Base-by-base conservation (phyloP, 1,140 invertebrate genomes). In the Nasonia giraulti region DNA sequence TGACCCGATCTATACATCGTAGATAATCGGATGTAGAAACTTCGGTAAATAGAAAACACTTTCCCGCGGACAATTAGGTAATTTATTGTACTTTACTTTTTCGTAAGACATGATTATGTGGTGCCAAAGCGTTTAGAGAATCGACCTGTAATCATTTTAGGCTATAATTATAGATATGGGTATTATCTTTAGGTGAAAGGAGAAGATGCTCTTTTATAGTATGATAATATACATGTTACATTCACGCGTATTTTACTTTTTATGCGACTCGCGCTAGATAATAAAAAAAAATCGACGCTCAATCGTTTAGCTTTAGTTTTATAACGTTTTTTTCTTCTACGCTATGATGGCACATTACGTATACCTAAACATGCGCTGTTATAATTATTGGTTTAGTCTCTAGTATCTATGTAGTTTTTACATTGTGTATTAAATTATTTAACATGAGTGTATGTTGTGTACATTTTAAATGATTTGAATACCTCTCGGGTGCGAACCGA, bases 61-160 rank as follows among this genome's bases (percentile, higher is more conserved):
- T 69, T 80, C 14, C 27, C 66, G 62, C 11, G 10, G n/a, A 11
- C 20, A 73, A 47, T 73, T 73, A 75, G 73, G 44, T 74, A 62
- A 40, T 66, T 17, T 7, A 37, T 83, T 76, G 27, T 27, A 7
- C 68, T 68, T 83, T 12, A 23, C 55, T 20, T 44, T 47, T 47
- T 44, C 37, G 37, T 40, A 40, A 82, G 55, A 68, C 50, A 83
- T 77, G 33, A 69, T 83, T 83, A 77, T 77, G 50, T 69, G 33
- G 33, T 68, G 55, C 81, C 73, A 83, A 83, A 83, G 81, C 40
- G 17, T 77, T 77, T 55, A 55, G 3, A 66, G 68, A 83, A 76
- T 83, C 23, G 33, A 66, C 73, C 73, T 37, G 71, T 33, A 73
- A 73, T 81, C 71, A 74, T 82, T 74, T 82, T 74, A 71, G 55